These are phyloP conservation scores for Callipepla californica DNA, from an alignment of 2,113 vertebrate species.

Conservation along the genomic window DNA sequence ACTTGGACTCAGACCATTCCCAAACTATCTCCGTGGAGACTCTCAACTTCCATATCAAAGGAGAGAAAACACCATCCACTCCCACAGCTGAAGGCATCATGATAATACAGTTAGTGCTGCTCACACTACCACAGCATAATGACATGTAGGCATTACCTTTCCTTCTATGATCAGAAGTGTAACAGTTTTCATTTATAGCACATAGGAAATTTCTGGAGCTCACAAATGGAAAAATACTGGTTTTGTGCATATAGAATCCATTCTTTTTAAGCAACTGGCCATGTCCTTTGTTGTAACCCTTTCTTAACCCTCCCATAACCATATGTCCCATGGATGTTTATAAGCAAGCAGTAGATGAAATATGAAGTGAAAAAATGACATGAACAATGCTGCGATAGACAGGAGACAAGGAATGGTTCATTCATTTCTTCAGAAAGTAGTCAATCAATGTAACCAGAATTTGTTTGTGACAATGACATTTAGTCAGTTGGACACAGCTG, in stretches of 20 bases:
- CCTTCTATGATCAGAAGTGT: neutral
- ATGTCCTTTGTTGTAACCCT: neutral
- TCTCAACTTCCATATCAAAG: neutral
- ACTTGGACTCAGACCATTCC: neutral
- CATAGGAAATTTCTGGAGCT: rapidly evolving
- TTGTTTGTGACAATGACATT: neutral
- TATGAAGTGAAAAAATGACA: neutral
- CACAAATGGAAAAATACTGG: neutral
- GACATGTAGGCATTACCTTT: rapidly evolving
- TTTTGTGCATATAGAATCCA: neutral
- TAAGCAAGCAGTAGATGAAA: neutral
- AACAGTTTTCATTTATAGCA: rapidly evolving
- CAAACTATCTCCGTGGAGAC: neutral
- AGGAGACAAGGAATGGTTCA: neutral
- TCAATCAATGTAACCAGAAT: neutral
- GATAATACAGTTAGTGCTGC: neutral
- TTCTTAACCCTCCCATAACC: neutral
- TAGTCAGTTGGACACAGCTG: neutral
- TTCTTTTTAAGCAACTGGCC: neutral
- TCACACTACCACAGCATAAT: neutral
- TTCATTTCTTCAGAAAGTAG: neutral
- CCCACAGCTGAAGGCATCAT: neutral
- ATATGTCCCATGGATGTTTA: neutral
- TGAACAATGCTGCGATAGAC: neutral
- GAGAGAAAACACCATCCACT: neutral